Percentiles rank a stretch among this genome's conserved stretches.
These are phyloP conservation scores for Cossypha heuglini DNA, from an alignment of 2,797 vertebrate genomes.

Conservation along the genomic window DNA sequence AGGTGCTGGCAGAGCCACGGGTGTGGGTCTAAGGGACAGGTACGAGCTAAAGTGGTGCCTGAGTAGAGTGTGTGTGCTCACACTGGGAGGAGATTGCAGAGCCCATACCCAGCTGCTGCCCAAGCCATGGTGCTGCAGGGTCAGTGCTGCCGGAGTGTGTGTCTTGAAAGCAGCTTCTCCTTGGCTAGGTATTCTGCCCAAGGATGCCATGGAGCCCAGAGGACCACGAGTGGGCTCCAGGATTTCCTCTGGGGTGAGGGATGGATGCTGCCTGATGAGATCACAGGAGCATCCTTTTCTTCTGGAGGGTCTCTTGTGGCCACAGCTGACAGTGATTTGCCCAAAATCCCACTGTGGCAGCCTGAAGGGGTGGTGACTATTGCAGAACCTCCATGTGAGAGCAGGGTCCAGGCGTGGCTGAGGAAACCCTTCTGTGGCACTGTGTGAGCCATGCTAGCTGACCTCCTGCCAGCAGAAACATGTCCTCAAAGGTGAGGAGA, in stretches of 20 bases:
- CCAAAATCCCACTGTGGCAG: accelerated
- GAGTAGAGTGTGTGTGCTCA: neutral
- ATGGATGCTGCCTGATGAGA: neutral
- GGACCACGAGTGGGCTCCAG: neutral
- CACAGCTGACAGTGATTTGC: neutral
- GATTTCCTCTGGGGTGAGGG: neutral
- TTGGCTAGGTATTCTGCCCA: neutral
- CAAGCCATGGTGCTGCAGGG: accelerated
- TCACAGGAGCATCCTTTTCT: neutral
- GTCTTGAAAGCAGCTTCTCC: neutral
- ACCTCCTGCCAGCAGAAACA: accelerated
- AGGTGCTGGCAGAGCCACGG: accelerated
- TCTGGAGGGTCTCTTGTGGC: neutral
- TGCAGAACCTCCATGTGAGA: accelerated
- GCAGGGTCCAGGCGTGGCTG: neutral
- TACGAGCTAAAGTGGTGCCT: accelerated
- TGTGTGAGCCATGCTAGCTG: neutral
- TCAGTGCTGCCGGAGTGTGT: accelerated
- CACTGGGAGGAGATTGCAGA: accelerated
- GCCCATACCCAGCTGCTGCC: neutral
- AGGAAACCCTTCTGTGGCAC: neutral
- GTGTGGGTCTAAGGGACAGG: accelerated
- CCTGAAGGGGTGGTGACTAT: accelerated
- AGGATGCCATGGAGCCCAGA: neutral
- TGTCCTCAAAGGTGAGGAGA: accelerated